Base-by-base conservation (phyloP, 2,797 vertebrate genomes). In the Leontopithecus rosalia region DNA sequence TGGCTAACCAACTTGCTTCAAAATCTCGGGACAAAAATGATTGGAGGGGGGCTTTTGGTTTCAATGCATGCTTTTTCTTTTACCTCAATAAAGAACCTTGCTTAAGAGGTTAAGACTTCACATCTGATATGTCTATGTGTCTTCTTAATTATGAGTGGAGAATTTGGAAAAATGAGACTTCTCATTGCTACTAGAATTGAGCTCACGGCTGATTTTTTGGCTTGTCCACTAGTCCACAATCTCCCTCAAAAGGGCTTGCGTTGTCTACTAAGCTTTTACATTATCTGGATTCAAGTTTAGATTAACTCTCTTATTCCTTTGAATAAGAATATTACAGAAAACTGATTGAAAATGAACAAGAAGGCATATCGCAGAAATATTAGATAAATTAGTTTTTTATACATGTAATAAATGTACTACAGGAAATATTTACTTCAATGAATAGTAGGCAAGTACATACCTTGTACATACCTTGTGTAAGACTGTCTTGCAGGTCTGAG, bases 161-260 rank as follows among this genome's bases (percentile, higher is more conserved):
- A 67, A 33, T n/a, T 67, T 17, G 43, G 33, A 67, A 5, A 10
- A 82, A 73, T 20, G 1, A 79, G 4, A 28, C 50, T 14, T 52
- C 7, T 88, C 4, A 8, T 33, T n/a, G 11, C 30, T 39, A 12
- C 33, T n/a, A 1, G 11, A 19, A 41, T n/a, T 73, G 39, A 17
- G 7, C 5, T 41, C 46, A 64, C 11, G 73, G 5, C 12, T 39
- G 50, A 36, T 95, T 39, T 36, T 10, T 46, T 87, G 10, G 5
- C 20, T 75, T 48, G 3, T 30, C 9, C 41, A 13, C 13, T 43
- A 22, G 73, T 46, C 30, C 12, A 33, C 30, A 67, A 22, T 41
- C 22, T 36, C 73, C 4, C n/a, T 90, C 30, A 1, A 6, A 1
- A 28, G 2, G 24, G 24, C 1, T 50, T 64, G 3, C 7, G 0